Evolutionary conservation across 2,888 invertebrate species (phyloP), one percentile per base, ranked within the genome.

Genomic region (Conistra vaccinii): DNA sequence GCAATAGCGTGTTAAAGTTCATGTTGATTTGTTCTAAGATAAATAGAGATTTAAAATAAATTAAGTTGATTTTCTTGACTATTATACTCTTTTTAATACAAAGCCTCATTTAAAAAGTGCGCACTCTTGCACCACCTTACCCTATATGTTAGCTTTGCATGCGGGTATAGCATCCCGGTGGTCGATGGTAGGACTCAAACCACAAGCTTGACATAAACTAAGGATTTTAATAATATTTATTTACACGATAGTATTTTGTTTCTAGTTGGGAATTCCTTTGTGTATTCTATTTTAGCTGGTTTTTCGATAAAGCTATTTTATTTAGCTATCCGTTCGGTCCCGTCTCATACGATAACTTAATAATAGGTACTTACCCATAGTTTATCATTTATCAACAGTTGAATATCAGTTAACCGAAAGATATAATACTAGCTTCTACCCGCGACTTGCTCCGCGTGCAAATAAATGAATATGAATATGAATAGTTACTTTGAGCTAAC

Each of bases 121-220:
- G n/a, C n/a, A n/a, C n/a, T n/a, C n/a, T n/a, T n/a, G n/a, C n/a
- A n/a, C n/a, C n/a, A n/a, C n/a, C n/a, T n/a, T n/a, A n/a, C n/a
- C n/a, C n/a, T n/a, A 39, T 61, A 76, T 73, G 32, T 53, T 63
- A 45, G 53, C 51, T 69, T 66, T 62, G 42, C 69, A 73, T 60
- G 65, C 74, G 67, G 69, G 78, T 71, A 12, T n/a, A 69, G 17
- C 60, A n/a, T 26, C 69, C 23, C 45, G 73, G 76, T 83, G 73
- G 80, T 83, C 75, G 55, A 7, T 63, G 76, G n/a, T 42, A 23
- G 1, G 17, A 48, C 26, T 20, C 23, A 45, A 51, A 61, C 60
- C 68, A 53, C 68, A 68, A 7, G 32, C 48, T 42, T 69, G 17
- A 42, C n/a, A 63, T 45, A 20, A 48, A 39, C 23, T 20, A 35